phyloP scores from a whole-genome alignment of 1,140 invertebrate species.

The Drosophila kikkawai region DNA sequence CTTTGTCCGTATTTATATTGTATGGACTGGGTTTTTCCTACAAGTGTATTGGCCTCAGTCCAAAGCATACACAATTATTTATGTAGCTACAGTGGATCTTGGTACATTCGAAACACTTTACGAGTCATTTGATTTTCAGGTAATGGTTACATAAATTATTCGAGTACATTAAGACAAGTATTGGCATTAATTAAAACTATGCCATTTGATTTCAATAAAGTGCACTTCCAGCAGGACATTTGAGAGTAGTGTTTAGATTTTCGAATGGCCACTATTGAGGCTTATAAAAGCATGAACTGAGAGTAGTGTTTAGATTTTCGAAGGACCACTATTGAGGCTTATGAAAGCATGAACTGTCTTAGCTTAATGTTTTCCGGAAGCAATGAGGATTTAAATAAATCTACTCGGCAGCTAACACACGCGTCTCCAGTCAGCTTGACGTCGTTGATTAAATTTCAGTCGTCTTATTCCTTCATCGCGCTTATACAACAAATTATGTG shows the following conservation, averaged over 20 bases:
- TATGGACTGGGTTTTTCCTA: slow-evolving; percentile 29
- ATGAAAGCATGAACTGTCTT: slow-evolving; percentile 57
- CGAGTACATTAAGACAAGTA: background rate
- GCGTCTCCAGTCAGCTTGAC: slow-evolving; percentile 31
- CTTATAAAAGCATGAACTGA: slow-evolving; percentile 61
- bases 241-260: background rate
- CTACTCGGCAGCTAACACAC: slow-evolving; percentile 35
- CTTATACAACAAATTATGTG: slow-evolving; percentile 62
- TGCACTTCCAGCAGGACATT: slow-evolving; percentile 16
- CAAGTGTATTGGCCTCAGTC: slow-evolving; percentile 38
- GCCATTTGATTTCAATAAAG: slow-evolving; percentile 2
- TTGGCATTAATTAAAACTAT: background rate
- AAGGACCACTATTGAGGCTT: slow-evolving; percentile 37
- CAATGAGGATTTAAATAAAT: slow-evolving; percentile 3
- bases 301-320: background rate
- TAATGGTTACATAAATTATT: background rate
- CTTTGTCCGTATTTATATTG: slow-evolving; percentile 62
- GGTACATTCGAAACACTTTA: background rate
- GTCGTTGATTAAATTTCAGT: slow-evolving; percentile 68
- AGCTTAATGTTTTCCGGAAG: slow-evolving; percentile 22
- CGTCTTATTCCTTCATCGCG: slow-evolving; percentile 28
- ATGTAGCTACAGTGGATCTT: background rate
- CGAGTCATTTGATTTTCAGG: background rate
- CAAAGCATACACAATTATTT: slow-evolving; percentile 23
- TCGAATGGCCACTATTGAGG: slow-evolving; percentile 20